Base-by-base conservation (phyloP, 2,113 vertebrate species). In the Vulpes lagopus region DNA sequence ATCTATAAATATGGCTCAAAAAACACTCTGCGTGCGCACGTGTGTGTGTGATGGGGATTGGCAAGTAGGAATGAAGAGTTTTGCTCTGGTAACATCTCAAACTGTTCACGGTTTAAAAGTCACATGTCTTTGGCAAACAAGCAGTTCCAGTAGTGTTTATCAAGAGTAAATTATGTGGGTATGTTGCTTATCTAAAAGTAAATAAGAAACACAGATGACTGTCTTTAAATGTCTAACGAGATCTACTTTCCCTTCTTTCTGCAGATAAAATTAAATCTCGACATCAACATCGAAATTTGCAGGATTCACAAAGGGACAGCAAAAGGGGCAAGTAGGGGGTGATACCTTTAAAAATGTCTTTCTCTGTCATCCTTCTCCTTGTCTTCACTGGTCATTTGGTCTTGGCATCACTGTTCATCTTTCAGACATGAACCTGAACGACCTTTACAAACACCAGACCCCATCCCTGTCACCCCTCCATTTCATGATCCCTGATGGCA, bases 151-250 rank as follows among this genome's bases (percentile, higher is more conserved):
- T 27, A 35, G 38, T 62, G 71, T 92, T 96, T 89, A 67, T 89
- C 76, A 79, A 81, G 25, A 93, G 62, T 55, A 83, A 89, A 97
- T 22, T 20, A 59, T 69, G 38, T 89, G 55, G n/a, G 32, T 27
- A 43, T 85, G 83, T 67, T 86, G 12, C 76, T 87, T 90, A 92
- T 84, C 86, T 87, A 64, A 96, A 94, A 92, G 82, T 80, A 91
- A 95, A 60, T 91, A 69, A 74, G 71, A 86, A 84, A 64, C 60
- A 94, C 51, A 96, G 81, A 49, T 38, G 67, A 80, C 55, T 91
- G 14, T 78, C 67, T 97, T 89, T 71, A 55, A 67, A 83, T 55
- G 60, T 73, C 82, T 80, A 55, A 20, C 57, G 43, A 59, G 76
- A 49, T 95, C 59, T 71, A 23, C 73, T 95, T 96, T 43, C 55